Percentiles rank a stretch among this genome's conserved stretches.
These are phyloP conservation scores for Semnopithecus entellus DNA, from an alignment of 2,113 vertebrate species.

Conservation along the genomic window DNA sequence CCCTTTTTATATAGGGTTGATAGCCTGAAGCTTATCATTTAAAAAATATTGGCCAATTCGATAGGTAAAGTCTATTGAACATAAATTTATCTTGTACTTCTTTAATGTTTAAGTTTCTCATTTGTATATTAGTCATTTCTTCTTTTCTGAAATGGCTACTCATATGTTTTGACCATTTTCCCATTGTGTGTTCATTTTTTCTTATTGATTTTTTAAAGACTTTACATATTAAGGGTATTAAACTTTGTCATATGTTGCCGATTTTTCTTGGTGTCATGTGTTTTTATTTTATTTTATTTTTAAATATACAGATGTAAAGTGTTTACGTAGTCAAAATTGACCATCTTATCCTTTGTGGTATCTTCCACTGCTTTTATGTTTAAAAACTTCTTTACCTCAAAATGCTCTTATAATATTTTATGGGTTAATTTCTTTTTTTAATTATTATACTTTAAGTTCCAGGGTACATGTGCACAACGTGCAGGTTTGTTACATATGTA, in stretches of 20 bases:
- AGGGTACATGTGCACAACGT: too few relatives aligned
- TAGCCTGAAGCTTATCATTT: background rate
- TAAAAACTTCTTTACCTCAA: background rate
- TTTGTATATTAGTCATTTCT: background rate
- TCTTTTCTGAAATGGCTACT: conserved; percentile 1
- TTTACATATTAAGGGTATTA: background rate
- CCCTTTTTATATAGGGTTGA: background rate
- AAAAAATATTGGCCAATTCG: background rate
- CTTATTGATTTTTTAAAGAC: background rate
- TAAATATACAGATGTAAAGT: background rate
- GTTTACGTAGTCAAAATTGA: background rate
- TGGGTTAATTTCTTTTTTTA: background rate
- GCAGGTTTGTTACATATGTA: too few relatives aligned
- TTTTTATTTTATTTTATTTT: background rate
- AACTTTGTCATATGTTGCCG: background rate
- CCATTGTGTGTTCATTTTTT: background rate
- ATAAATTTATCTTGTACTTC: background rate
- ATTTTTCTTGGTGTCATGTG: background rate
- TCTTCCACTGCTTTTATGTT: background rate
- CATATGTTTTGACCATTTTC: background rate
- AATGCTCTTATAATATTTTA: conserved; percentile 21
- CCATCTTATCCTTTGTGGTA: background rate
- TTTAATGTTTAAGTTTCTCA: background rate
- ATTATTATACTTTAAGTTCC: too few relatives aligned
- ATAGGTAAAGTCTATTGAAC: background rate